phyloP scores from a whole-genome alignment of 1,140 invertebrate genomes.

The Wasmannia auropunctata region DNA sequence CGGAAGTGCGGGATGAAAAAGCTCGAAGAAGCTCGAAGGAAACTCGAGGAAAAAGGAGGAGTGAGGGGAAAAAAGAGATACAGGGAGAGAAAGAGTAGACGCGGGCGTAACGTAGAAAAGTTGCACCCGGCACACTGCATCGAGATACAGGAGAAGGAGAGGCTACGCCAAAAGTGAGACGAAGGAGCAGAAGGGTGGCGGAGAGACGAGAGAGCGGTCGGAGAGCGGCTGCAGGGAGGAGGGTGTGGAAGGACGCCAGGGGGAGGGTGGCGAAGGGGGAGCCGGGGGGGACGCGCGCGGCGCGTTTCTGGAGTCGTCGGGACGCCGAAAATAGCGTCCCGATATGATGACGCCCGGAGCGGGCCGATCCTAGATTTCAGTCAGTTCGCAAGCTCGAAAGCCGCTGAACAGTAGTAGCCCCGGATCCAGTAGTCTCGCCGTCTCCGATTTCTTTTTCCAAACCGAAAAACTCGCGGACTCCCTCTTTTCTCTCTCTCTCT shows the following conservation, averaged over 20 bases:
- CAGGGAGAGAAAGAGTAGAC: conserved; percentile 43
- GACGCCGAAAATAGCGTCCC: conserved; percentile 85
- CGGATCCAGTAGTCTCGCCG: conserved; percentile 54
- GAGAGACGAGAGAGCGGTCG: conserved; percentile 80
- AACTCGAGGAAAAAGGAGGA: background rate
- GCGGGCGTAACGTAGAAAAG: conserved; percentile 77
- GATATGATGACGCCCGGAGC: conserved; percentile 85
- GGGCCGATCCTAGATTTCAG: conserved; percentile 85
- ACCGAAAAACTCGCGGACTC: conserved; percentile 30
- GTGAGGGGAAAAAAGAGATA: background rate
- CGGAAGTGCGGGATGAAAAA: conserved; percentile 6
- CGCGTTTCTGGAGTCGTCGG: conserved; percentile 85
- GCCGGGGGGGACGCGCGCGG: conserved; percentile 63
- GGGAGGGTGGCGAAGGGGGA: conserved; percentile 60
- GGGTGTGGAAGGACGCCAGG: conserved; percentile 62
- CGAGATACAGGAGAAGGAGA: conserved; percentile 73
- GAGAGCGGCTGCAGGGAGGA: conserved; percentile 68
- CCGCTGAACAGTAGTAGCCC: conserved; percentile 67
- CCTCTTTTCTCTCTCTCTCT: background rate
- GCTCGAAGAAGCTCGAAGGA: background rate
- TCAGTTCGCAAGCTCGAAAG: conserved; percentile 85
- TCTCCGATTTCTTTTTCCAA: conserved; percentile 57
- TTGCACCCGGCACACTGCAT: conserved; percentile 85
- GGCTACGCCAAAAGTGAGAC: conserved; percentile 73
- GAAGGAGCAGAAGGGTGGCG: conserved; percentile 82